phyloP scores from a whole-genome alignment of 2,888 invertebrate genomes.

The Halictus quadricinctus region DNA sequence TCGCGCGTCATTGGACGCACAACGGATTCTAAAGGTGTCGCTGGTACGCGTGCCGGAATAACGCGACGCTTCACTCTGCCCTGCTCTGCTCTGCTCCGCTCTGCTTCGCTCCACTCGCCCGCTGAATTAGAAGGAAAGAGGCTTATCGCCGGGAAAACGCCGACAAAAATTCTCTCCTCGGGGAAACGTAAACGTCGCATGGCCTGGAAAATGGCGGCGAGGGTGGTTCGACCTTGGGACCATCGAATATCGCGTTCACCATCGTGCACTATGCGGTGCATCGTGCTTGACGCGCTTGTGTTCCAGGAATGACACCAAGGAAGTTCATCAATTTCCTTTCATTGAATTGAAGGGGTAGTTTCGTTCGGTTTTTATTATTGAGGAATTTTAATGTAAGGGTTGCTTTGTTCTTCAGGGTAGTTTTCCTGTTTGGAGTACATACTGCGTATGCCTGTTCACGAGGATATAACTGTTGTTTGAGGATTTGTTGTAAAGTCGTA shows the following conservation, averaged over 20 bases:
- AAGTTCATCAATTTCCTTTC: too few relatives aligned
- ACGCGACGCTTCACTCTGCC: slow-evolving; percentile 23
- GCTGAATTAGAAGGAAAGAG: slow-evolving; percentile 34
- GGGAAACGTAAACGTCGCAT: background rate
- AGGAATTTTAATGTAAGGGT: too few relatives aligned
- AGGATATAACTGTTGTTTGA: too few relatives aligned
- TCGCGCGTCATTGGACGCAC: slow-evolving; percentile 32
- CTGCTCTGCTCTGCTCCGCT: background rate
- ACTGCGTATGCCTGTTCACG: too few relatives aligned
- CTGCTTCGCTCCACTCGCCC: background rate
- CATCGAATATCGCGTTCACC: background rate
- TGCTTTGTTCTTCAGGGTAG: too few relatives aligned
- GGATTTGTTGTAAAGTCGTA: too few relatives aligned
- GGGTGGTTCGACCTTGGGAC: slow-evolving; percentile 9
- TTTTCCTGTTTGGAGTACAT: too few relatives aligned
- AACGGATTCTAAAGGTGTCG: slow-evolving; percentile 48
- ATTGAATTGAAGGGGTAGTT: too few relatives aligned
- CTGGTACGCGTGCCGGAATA: slow-evolving; percentile 33
- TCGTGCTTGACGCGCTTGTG: too few relatives aligned
- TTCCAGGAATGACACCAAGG: too few relatives aligned
- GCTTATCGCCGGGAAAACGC: slow-evolving; percentile 37
- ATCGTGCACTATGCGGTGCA: too few relatives aligned
- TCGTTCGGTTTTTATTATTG: too few relatives aligned
- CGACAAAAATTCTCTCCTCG: slow-evolving; percentile 3
- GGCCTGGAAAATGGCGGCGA: slow-evolving; percentile 19